Conservation (phyloP, 2,113 vertebrate genomes). For the Caranx melampygus region DNA sequence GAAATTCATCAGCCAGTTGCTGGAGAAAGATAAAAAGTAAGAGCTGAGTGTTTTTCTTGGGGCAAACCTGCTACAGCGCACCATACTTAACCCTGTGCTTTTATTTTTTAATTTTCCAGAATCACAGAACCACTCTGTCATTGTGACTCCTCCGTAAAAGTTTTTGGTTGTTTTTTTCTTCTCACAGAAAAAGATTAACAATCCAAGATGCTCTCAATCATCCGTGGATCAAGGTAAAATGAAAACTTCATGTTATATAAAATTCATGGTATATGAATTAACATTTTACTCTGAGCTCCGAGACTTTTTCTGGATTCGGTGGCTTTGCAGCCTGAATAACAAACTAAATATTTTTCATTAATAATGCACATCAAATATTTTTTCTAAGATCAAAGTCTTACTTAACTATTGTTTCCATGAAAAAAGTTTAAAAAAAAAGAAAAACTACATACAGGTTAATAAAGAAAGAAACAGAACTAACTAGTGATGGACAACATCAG, state of each 20-base stretch:
- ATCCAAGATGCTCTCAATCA: constrained; percentile 94
- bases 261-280: not conserved
- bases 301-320: not conserved
- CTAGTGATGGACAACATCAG: too few species aligned
- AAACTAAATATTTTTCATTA: too few species aligned
- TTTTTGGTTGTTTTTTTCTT: constrained; percentile 18
- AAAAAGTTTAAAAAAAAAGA: too few species aligned
- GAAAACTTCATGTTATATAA: not conserved
- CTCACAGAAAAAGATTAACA: constrained; percentile 90
- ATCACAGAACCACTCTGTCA: not conserved
- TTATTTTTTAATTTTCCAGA: not conserved
- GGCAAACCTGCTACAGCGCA: too few species aligned
- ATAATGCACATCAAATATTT: too few species aligned
- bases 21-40: constrained; percentile 89
- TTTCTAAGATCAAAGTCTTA: too few species aligned
- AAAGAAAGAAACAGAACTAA: too few species aligned
- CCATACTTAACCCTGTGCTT: not conserved
- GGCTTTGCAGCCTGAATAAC: not conserved
- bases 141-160: not conserved
- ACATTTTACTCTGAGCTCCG: not conserved
- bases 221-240: constrained; percentile 95
- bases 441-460: too few species aligned
- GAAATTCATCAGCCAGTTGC: constrained; percentile 92
- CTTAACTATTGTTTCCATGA: too few species aligned
- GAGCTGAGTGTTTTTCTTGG: not conserved